Percentiles rank a stretch among this genome's conserved stretches.
Conservation (phyloP, 2,113 vertebrate genomes). For the Melanerpes aurifrons region DNA sequence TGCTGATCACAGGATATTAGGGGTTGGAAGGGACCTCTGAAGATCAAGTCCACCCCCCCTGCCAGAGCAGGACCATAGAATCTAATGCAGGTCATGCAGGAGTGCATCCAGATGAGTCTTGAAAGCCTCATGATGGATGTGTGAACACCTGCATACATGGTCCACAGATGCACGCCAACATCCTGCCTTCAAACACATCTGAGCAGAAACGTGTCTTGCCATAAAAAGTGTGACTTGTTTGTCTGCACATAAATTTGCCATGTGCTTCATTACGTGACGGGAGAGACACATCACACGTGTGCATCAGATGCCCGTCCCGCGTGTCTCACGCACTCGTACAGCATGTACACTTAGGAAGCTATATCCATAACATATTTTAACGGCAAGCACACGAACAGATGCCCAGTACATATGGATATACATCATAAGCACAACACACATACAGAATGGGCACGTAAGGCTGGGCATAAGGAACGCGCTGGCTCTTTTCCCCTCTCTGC, state of each 20-base stretch:
- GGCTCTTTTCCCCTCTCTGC: background rate
- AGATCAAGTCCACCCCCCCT: too few relatives aligned
- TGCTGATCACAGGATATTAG: background rate
- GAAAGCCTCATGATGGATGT: fast-evolving
- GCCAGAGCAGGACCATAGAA: too few relatives aligned
- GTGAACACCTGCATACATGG: fast-evolving
- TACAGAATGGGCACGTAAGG: background rate
- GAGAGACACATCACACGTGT: background rate
- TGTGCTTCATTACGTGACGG: background rate
- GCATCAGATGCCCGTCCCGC: background rate
- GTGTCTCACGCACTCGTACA: background rate
- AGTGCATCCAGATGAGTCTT: too few relatives aligned
- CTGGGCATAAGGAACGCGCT: background rate
- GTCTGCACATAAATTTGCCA: background rate
- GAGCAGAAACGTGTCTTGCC: background rate
- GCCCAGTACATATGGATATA: background rate
- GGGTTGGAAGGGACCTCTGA: too few relatives aligned
- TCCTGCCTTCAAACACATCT: background rate
- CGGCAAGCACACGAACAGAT: background rate
- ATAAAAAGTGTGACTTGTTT: background rate
- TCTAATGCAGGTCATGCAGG: too few relatives aligned
- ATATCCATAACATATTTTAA: background rate
- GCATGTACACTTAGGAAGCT: background rate
- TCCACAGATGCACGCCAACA: background rate
- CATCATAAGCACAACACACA: background rate